These are phyloP conservation scores for Zygogramma bicolorata DNA, from an alignment of 2,888 invertebrate species.

Conservation along the genomic window DNA sequence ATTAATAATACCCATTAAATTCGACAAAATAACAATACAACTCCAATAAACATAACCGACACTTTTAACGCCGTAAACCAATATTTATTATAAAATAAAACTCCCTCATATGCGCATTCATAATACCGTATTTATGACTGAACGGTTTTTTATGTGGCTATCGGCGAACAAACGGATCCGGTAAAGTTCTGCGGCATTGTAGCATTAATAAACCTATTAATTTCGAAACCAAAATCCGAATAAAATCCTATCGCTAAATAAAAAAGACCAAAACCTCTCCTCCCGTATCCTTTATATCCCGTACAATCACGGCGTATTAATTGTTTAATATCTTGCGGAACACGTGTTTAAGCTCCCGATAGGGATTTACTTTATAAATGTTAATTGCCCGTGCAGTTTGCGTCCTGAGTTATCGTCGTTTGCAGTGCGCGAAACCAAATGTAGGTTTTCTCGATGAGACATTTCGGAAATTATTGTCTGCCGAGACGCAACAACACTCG, in stretches of 20 bases:
- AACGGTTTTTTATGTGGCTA: slow-evolving; percentile 39
- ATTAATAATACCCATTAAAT: background rate
- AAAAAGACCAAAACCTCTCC: slow-evolving; percentile 56
- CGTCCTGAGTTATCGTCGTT: slow-evolving; percentile 53
- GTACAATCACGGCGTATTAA: slow-evolving; percentile 59
- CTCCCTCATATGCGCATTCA: slow-evolving; percentile 21
- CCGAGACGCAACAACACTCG: background rate
- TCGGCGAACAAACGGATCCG: slow-evolving; percentile 36
- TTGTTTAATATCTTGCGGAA: slow-evolving; percentile 66
- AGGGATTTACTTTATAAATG: slow-evolving; percentile 66
- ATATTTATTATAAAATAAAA: slow-evolving; percentile 36
- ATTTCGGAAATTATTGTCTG: background rate
- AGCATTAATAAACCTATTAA: slow-evolving; percentile 65
- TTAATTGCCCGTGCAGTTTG: slow-evolving; percentile 61
- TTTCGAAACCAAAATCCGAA: slow-evolving; percentile 62
- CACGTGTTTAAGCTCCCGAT: slow-evolving; percentile 65
- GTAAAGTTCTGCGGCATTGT: slow-evolving; percentile 51
- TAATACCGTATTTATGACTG: slow-evolving; percentile 45
- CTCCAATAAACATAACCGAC: slow-evolving; percentile 4
- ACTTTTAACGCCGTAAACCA: slow-evolving; percentile 19
- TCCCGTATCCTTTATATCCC: slow-evolving; percentile 48
- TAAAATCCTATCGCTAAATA: slow-evolving; percentile 60
- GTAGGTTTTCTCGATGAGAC: slow-evolving; percentile 26
- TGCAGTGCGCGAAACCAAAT: slow-evolving; percentile 27
- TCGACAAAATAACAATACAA: slow-evolving; percentile 13